Conservation (phyloP, 2,797 vertebrate species). For the Gila robusta region DNA sequence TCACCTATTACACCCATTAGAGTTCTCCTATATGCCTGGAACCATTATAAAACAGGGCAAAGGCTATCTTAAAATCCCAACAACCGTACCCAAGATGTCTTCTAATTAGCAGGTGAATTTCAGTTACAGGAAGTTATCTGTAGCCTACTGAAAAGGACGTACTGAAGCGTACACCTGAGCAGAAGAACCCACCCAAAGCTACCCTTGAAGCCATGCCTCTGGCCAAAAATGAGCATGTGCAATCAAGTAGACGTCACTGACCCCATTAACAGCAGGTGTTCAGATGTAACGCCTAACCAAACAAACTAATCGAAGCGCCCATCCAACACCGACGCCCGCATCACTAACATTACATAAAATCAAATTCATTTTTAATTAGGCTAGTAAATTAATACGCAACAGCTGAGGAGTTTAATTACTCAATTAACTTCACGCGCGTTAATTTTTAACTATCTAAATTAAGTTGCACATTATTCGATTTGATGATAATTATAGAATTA, state of each 20-base stretch:
- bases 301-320: constrained; percentile 92
- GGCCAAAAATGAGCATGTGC: constrained; percentile 61
- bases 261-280: constrained; percentile 75
- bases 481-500: constrained; percentile 99
- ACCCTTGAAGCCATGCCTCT: constrained; percentile 50
- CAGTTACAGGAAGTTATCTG: constrained; percentile 39
- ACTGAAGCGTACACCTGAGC: constrained; percentile 30
- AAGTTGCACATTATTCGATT: constrained; percentile 99
- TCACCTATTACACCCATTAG: background rate
- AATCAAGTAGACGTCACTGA: constrained; percentile 65
- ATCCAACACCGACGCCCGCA: constrained; percentile 98
- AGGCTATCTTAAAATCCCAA: constrained; percentile 1
- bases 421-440: constrained; percentile 99
- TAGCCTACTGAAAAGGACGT: constrained; percentile 1
- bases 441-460: constrained; percentile 99
- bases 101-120: constrained; percentile 43
- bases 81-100: background rate
- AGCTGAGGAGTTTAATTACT: constrained; percentile 99
- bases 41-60: background rate
- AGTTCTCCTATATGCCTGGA: background rate
- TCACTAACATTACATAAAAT: constrained; percentile 98
- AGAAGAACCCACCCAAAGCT: constrained; percentile 31
- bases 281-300: constrained; percentile 78
- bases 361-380: constrained; percentile 99
- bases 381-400: constrained; percentile 99